Conservation (phyloP, 2,888 invertebrate species). For the Plusia festucae region DNA sequence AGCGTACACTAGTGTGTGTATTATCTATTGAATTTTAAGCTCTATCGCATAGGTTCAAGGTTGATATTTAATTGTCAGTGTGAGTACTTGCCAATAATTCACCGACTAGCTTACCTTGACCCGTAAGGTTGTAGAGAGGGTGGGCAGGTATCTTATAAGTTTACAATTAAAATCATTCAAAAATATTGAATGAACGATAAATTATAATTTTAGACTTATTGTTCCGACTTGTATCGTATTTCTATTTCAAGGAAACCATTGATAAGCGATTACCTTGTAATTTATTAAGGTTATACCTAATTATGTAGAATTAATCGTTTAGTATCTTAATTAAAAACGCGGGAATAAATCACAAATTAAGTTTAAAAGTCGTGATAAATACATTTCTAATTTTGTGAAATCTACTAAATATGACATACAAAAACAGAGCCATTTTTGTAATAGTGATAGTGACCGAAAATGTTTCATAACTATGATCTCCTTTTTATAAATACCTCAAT, state of each 20-base stretch:
- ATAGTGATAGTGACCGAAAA: too few relatives aligned
- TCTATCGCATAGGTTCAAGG: background rate
- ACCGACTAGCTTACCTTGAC: constrained; percentile 7
- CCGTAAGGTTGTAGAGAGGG: background rate
- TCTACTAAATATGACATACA: too few relatives aligned
- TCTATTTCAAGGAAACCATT: too few relatives aligned
- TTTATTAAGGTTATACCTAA: too few relatives aligned
- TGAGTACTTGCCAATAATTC: background rate
- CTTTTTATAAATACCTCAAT: background rate
- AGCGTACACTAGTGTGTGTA: background rate
- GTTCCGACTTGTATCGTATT: background rate
- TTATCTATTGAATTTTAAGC: background rate
- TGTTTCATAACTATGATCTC: too few relatives aligned
- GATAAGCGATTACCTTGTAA: too few relatives aligned
- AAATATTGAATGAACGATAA: background rate
- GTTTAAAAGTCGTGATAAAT: too few relatives aligned
- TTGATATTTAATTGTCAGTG: background rate
- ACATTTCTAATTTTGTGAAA: too few relatives aligned
- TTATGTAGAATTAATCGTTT: too few relatives aligned
- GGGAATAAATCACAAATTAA: too few relatives aligned
- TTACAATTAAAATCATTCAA: constrained; percentile 1
- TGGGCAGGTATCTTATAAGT: background rate
- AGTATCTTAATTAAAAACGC: too few relatives aligned
- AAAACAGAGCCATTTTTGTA: too few relatives aligned
- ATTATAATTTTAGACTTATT: background rate